Conservation (phyloP, 2,113 vertebrate species). For the Rhizomys pruinosus region DNA sequence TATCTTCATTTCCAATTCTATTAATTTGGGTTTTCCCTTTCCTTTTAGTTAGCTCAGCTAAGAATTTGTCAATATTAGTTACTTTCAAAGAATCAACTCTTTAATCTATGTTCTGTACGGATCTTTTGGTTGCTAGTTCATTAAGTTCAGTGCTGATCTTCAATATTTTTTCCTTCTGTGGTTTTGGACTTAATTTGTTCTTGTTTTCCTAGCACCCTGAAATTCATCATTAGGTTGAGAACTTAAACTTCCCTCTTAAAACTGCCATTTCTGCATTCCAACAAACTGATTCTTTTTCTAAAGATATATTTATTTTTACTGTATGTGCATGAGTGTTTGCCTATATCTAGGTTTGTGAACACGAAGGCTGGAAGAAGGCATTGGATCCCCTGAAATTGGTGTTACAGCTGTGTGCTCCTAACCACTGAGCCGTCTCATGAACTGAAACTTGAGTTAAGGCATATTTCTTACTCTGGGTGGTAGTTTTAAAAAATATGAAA, state of each 20-base stretch:
- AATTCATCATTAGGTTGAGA: not conserved
- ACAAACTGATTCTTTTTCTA: not conserved
- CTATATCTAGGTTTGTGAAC: too few relatives aligned
- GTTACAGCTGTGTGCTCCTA: not conserved
- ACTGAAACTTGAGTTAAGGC: not conserved
- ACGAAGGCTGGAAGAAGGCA: too few relatives aligned
- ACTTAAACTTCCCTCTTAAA: not conserved
- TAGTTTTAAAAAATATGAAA: not conserved
- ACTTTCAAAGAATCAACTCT: not conserved
- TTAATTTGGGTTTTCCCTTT: not conserved
- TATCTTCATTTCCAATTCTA: not conserved
- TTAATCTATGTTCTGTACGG: not conserved
- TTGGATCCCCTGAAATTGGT: too few relatives aligned
- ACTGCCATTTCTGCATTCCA: not conserved
- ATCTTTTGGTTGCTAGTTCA: not conserved
- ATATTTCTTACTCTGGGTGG: constrained; percentile 4
- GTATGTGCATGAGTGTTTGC: too few relatives aligned
- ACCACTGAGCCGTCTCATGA: not conserved
- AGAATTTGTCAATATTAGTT: not conserved
- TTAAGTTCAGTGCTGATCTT: not conserved
- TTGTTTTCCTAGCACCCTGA: not conserved
- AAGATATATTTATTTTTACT: too few relatives aligned
- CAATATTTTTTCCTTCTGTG: not conserved
- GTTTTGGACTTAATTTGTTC: not conserved
- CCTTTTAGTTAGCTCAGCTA: not conserved